Base-by-base conservation (phyloP, 2,797 vertebrate species). In the Eremophila alpestris region DNA sequence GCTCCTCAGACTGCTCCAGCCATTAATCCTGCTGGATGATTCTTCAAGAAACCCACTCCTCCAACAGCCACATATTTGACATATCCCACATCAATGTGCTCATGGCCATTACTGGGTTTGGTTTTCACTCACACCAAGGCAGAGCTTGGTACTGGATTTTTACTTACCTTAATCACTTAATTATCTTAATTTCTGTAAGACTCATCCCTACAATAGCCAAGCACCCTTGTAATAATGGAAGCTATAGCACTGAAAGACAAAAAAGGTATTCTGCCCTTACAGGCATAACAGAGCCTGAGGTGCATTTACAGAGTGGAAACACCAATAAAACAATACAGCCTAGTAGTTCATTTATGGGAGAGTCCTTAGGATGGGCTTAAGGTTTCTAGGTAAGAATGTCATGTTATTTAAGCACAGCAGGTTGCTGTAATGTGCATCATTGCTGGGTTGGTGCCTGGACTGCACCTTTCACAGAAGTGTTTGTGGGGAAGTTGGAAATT, bases 161-260 rank as follows among this genome's bases (percentile, higher is more conserved):
- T 40, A 67, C 38, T 73, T 77, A 70, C 48, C 41, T 69, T 81
- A 88, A 86, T 90, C 83, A 86, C 40, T 86, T 78, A 93, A 96
- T 88, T 71, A 94, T 70, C 59, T 73, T 93, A 82, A 87, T 89
- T 91, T 87, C 45, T 81, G 5, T 74, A 74, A 82, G 65, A 71
- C 63, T 90, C 55, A 82, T 67, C 51, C 59, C 34, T 74, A 63
- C 36, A 45, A 54, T 40, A 73, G 43, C 21, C 5, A 4, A 89
- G 51, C 55, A 81, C 14, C 20, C 10, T 54, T 67, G 26, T 62
- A 94, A 81, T 76, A 91, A 86, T 56, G 32, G 63, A 92, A 92
- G n/a, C 38, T 76, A 36, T 4, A 78, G 48, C 22, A 95, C 45
- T 60, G 58, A 27, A 41, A 93, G n/a, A 64, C 7, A 5, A 91